phyloP scores from a whole-genome alignment of 1,140 invertebrate species.

The Triops cancriformis region DNA sequence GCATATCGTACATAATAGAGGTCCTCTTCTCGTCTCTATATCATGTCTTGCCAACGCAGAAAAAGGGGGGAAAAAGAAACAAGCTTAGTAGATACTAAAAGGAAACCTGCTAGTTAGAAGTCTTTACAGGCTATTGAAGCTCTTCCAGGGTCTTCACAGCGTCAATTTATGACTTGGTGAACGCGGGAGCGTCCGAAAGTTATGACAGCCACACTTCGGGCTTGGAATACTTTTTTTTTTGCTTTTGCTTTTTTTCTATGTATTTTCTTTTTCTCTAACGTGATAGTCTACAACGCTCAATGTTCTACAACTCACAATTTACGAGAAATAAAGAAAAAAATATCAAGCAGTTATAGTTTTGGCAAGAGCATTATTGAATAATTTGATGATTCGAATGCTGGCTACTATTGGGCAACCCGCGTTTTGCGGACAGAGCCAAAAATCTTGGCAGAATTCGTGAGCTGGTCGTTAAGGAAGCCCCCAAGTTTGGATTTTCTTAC shows the following conservation, averaged over 20 bases:
- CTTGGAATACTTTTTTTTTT: background rate
- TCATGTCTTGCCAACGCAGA: background rate
- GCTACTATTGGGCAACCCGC: background rate
- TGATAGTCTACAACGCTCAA: background rate
- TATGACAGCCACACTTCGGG: background rate
- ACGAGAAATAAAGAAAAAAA: background rate
- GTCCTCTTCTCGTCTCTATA: constrained; percentile 10
- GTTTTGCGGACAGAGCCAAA: background rate
- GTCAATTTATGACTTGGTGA: constrained; percentile 8
- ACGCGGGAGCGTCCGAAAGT: constrained; percentile 8
- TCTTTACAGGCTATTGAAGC: constrained; percentile 10
- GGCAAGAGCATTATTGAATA: background rate
- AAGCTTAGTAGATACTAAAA: background rate
- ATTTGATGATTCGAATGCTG: background rate
- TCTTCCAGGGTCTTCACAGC: constrained; percentile 3
- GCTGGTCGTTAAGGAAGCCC: background rate
- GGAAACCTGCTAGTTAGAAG: constrained; percentile 13
- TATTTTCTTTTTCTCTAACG: too few relatives aligned
- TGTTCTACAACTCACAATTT: background rate
- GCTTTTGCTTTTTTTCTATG: background rate
- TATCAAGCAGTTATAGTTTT: background rate
- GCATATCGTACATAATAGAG: constrained; percentile 5
- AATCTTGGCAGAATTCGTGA: background rate
- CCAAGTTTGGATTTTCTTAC: background rate
- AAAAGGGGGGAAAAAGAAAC: too few relatives aligned